Evolutionary conservation across 2,888 invertebrate species (phyloP), one percentile per base, ranked within the genome.

Genomic region (Ochlodes sylvanus): DNA sequence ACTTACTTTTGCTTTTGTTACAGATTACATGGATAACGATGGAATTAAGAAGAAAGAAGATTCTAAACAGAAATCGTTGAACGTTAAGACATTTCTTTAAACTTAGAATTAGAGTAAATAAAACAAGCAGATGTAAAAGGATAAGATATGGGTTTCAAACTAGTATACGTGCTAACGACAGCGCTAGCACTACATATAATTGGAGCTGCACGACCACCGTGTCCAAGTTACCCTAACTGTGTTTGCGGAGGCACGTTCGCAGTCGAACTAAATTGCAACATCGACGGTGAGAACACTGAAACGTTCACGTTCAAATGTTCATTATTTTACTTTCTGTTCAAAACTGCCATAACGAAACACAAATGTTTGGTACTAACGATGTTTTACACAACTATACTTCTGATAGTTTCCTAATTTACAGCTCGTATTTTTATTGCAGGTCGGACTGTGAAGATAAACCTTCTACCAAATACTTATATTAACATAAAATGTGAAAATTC

Each of bases 211-310:
- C 81, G 81, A 74, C 81, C 73, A 72, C 81, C 84, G 82, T 93
- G 92, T 78, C 93, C 91, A 73, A 86, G 81, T 83, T 87, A 90
- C 83, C 88, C 90, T 84, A 90, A 92, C 89, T 93, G 92, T 85
- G 84, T 89, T 88, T 92, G 93, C 75, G 88, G 89, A 74, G 90
- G 90, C 80, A 87, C 89, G 79, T 81, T 92, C 77, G 85, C 90
- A 63, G 78, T 91, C 71, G 92, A 92, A 87, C 86, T 92, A 81
- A 86, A 90, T 87, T 93, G 92, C 82, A 88, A 89, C 82, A 88
- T 92, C 80, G 90, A 90, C 77, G 92, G 92, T 92, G 81, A 91
- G 92, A 88, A 81, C 85, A 81, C 82, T 87, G 78, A 71, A 64
- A 70, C 44, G 66, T 69, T 63, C 61, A 57, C 71, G 68, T 70